Base-by-base conservation (phyloP, 2,888 invertebrate species). In the Coleophora deauratella region DNA sequence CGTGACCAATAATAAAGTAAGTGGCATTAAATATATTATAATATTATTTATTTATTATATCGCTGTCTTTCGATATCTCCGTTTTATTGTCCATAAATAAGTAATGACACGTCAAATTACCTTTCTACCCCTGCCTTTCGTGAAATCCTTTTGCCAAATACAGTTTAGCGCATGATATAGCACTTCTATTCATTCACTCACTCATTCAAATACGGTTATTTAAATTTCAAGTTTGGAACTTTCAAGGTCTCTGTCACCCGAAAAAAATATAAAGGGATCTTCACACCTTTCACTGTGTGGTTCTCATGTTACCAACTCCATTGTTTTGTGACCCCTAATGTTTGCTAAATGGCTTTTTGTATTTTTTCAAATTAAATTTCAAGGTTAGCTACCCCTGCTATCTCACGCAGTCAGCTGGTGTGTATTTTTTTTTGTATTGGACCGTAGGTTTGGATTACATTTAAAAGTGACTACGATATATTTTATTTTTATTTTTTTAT, bases 341-440 rank as follows among this genome's bases (percentile, higher is more conserved):
- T 68, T 69, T 67, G 70, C 65, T 66, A 67, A 71, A 68, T 60
- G 55, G 50, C 55, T 64, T 60, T 62, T 68, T 63, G 46, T 54
- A 48, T 4, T 10, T 31, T 11, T 31, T 31, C 11, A n/a, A 31
- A n/a, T 37, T 28, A 48, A 55, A 59, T 62, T 59, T 56, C 66
- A 63, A 66, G 69, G 63, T 65, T 62, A 55, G 49, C 49, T 52
- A 46, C 39, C 42, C 30, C 42, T 40, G 35, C 38, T 42, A 44
- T 72, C 72, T 57, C 72, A 72, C 72, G 72, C 52, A 37, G 38
- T 44, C 47, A 50, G 47, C 47, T 50, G 50, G 15, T 41, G 15
- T 38, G n/a, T n/a, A n/a, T n/a, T n/a, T n/a, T n/a, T 40, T 35
- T 40, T 44, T 38, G 33, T 31, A 10, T 15, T 38, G 21, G 21